A percentile compares a stretch with the other conserved stretches of the same genome.
Conservation (phyloP, 1,140 invertebrate species). For the Brachionus manjavacas region DNA sequence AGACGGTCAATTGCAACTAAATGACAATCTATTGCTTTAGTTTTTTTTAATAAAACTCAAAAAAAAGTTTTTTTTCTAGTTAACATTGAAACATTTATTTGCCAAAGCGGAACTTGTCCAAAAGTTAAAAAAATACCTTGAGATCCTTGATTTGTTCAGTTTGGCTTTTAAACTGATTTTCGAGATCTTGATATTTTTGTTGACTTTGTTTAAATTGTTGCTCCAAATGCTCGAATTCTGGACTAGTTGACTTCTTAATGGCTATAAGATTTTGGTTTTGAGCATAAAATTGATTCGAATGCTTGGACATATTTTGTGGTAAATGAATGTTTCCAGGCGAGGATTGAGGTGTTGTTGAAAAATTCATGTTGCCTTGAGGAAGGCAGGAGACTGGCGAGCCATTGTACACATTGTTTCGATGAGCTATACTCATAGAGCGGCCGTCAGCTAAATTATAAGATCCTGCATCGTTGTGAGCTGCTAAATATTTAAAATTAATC, state of each 20-base stretch:
- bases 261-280: neutral
- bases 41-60: neutral
- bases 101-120: neutral
- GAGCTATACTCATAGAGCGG: neutral
- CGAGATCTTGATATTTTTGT: conserved; percentile 21
- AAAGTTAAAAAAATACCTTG: neutral
- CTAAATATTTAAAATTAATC: neutral
- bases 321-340: neutral
- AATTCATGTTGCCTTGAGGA: conserved; percentile 7
- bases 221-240: conserved; percentile 6
- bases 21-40: neutral
- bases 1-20: neutral
- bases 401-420: conserved; percentile 13
- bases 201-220: conserved; percentile 22
- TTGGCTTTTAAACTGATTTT: neutral
- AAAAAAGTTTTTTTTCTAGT: neutral
- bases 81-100: neutral
- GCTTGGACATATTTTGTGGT: neutral
- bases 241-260: neutral
- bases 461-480: neutral
- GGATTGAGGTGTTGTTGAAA: neutral
- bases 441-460: neutral
- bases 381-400: neutral
- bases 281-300: neutral
- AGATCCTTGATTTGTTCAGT: conserved; percentile 21